These are phyloP conservation scores for Neoarius graeffei DNA, from an alignment of 2,113 vertebrate species.

Conservation along the genomic window DNA sequence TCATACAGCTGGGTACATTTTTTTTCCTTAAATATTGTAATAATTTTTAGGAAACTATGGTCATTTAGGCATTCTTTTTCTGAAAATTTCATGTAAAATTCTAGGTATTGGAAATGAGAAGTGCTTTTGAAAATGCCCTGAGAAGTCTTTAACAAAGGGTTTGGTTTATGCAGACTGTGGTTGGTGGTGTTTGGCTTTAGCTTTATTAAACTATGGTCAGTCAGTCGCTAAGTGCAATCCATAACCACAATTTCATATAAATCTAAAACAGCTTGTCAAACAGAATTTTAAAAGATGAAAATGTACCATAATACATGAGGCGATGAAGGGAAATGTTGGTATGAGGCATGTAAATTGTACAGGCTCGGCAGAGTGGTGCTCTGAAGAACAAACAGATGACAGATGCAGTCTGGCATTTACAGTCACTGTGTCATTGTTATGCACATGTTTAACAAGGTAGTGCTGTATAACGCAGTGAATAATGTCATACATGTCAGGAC, in stretches of 20 bases:
- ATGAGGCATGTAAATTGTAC: neutral
- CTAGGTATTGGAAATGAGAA: neutral
- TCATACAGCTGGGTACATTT: neutral
- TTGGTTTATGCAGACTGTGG: neutral
- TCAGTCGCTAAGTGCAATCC: neutral
- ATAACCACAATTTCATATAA: neutral
- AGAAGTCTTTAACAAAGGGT: neutral
- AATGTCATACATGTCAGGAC: conserved; percentile 3
- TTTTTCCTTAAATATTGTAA: neutral
- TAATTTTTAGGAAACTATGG: neutral
- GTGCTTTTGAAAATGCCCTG: neutral
- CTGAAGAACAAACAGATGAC: neutral
- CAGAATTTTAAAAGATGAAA: neutral
- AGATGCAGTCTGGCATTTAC: conserved; percentile 16
- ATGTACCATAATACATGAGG: neutral
- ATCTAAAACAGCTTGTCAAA: neutral
- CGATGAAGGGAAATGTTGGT: neutral
- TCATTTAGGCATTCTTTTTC: neutral
- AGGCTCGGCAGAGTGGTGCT: neutral
- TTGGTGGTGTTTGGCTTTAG: neutral
- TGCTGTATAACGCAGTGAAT: conserved; percentile 5
- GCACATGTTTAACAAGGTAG: conserved; percentile 5
- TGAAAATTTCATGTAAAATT: neutral
- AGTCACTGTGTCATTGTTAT: conserved; percentile 9
- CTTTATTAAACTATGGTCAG: neutral